phyloP scores from a whole-genome alignment of 2,797 vertebrate genomes.

The Triplophysa bombifrons region DNA sequence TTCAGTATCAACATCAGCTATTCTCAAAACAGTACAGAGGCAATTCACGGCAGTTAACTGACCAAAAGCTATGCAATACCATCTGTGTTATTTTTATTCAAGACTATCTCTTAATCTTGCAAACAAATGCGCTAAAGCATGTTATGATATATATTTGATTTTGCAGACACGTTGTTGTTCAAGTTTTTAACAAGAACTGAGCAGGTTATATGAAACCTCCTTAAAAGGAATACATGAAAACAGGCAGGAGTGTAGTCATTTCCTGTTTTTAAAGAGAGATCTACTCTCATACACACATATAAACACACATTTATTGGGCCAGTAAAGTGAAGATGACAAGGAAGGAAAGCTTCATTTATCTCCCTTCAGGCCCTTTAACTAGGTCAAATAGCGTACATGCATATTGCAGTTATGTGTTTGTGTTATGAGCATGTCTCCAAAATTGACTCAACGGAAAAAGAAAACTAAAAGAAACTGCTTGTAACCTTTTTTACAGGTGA shows the following conservation, averaged over 20 bases:
- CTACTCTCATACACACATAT: neutral
- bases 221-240: constrained; percentile 10
- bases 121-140: neutral
- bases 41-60: neutral
- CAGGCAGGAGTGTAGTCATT: constrained; percentile 15
- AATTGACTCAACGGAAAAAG: neutral
- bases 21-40: neutral
- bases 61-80: neutral
- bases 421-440: constrained; percentile 2
- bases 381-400: constrained; percentile 25
- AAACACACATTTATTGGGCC: neutral
- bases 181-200: neutral
- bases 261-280: constrained; percentile 38
- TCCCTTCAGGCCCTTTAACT: constrained; percentile 38
- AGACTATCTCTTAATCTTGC: neutral
- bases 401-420: neutral
- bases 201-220: neutral
- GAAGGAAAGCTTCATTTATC: constrained; percentile 3
- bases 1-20: neutral
- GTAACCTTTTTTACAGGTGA: neutral
- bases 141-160: neutral
- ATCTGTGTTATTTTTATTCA: neutral
- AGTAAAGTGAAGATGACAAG: constrained; percentile 15
- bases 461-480: neutral
- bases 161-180: neutral